Percentiles rank a stretch among this genome's conserved stretches.
phyloP scores from a whole-genome alignment of 2,888 invertebrate species.

The Sceliomorpha sp. region DNA sequence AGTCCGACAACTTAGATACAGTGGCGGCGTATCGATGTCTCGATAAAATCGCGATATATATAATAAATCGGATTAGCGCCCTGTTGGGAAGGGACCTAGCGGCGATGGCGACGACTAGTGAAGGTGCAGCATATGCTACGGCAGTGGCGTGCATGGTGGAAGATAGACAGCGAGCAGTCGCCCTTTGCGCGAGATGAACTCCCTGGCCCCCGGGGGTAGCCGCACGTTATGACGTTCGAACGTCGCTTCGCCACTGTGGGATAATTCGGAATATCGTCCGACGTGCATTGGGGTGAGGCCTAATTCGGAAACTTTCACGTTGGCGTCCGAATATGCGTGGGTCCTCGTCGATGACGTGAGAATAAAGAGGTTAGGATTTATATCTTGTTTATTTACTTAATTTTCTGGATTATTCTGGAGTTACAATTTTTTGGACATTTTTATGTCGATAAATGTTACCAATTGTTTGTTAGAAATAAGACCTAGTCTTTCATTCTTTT shows the following conservation, averaged over 20 bases:
- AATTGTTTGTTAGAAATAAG: no score
- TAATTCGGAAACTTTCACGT: conserved; percentile 60
- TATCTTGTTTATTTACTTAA: no score
- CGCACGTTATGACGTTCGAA: conserved; percentile 65
- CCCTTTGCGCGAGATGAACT: conserved; percentile 62
- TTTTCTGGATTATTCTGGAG: no score
- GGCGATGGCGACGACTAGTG: conserved; percentile 61
- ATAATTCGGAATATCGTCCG: conserved; percentile 73
- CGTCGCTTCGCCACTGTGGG: conserved; percentile 70
- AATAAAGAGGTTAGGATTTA: conserved; percentile 51
- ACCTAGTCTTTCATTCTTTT: no score
- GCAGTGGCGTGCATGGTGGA: conserved; percentile 64
- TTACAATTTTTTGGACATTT: no score
- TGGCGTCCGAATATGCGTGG: conserved; percentile 14
- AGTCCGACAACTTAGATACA: conserved; percentile 44
- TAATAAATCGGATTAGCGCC: conserved; percentile 79
- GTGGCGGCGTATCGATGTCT: conserved; percentile 71
- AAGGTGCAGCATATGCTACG: conserved; percentile 73
- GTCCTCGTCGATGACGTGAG: conserved; percentile 28
- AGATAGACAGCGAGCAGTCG: conserved; percentile 52
- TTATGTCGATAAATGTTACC: no score
- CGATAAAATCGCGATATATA: conserved; percentile 78
- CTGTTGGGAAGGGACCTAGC: conserved; percentile 66
- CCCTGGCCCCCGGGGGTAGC: conserved; percentile 57
- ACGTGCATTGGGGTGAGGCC: conserved; percentile 45